A percentile compares a stretch with the other conserved stretches of the same genome.
Evolutionary conservation across 2,113 vertebrate species (phyloP).

Genomic region (Notiomystis cincta): DNA sequence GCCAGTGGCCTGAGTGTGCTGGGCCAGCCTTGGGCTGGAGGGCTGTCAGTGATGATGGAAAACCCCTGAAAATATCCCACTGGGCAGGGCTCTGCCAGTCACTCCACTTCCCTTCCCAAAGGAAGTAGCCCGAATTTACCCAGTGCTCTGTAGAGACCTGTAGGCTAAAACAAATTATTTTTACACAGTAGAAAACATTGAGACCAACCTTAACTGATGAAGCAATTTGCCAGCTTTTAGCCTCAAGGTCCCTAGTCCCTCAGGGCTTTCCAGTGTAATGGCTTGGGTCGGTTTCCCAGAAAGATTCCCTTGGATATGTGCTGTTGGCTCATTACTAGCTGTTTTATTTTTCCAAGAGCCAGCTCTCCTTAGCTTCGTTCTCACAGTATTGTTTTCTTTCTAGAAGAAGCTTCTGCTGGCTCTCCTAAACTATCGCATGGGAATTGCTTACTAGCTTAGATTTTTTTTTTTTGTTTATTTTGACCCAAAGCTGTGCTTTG

Average conservation of each 20-base stretch:
- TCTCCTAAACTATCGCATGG: slow-evolving; percentile 29
- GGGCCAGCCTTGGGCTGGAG: not conserved
- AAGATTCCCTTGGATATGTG: slow-evolving; percentile 17
- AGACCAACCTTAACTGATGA: slow-evolving; percentile 15
- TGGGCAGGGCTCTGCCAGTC: not conserved
- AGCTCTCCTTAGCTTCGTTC: slow-evolving; percentile 26
- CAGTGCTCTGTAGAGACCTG: not conserved
- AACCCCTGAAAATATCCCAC: not conserved
- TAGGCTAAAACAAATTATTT: slow-evolving; percentile 49
- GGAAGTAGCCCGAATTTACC: slow-evolving; percentile 22
- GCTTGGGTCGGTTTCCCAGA: slow-evolving; percentile 12
- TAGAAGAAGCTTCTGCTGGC: slow-evolving; percentile 54
- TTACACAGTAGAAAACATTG: slow-evolving; percentile 9
- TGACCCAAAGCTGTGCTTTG: slow-evolving; percentile 32
- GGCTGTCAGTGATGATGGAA: not conserved
- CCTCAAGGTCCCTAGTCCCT: not conserved
- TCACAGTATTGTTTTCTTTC: slow-evolving; percentile 55
- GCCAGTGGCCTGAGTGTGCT: not conserved
- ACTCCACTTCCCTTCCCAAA: not conserved
- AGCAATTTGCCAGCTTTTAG: slow-evolving; percentile 24
- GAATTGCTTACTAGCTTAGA: slow-evolving; percentile 52
- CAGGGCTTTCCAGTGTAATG: not conserved
- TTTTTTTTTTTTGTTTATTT: slow-evolving; percentile 39
- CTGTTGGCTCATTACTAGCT: not conserved
- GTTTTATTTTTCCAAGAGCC: slow-evolving; percentile 29